Evolutionary conservation across 1,140 invertebrate genomes (phyloP), one percentile per base, ranked within the genome.

Genomic region (Brachionus calyciflorus): DNA sequence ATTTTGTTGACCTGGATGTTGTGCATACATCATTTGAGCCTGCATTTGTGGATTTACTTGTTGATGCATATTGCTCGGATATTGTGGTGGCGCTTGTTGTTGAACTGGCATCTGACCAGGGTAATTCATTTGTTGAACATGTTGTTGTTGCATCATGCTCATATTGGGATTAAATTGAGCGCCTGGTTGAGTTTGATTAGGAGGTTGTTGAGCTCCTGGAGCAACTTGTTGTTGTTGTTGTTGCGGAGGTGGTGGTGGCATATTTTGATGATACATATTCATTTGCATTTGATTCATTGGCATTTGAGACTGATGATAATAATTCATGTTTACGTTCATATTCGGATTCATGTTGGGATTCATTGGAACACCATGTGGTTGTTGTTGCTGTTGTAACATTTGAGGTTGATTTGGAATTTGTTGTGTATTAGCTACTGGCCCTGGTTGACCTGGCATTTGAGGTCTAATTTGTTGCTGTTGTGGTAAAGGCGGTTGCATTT

Each of bases 221-320:
- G n/a, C n/a, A n/a, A 46, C 5, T 46, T 46, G 44, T 44, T 65
- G 60, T 10, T 65, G 37, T 7, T 19, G 37, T 12, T 24, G 0
- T 12, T 65, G 60, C 1, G 14, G 19, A 19, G 14, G 3, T n/a
- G 28, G 14, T 37, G 33, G 55, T 7, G 17, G 12, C 30, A 37
- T 60, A 7, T 60, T 60, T 0, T 37, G 24, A 5, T 9, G n/a
- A 55, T 55, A n/a, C n/a, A n/a, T 55, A 12, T 55, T 28, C 53
- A 55, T 55, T 4, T 55, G 53, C 53, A 55, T 55, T 55, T 55
- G 53, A 55, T 55, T 55, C 21, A 55, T 55, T 5, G 53, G 53
- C 53, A 55, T 55, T 28, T 55, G 53, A 14, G 53, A 28, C 24
- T 55, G 53, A 55, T 55, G 53, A 28, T 55, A 55, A 21, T 55